Percentiles rank a stretch among this genome's conserved stretches.
Evolutionary conservation across 2,797 vertebrate genomes (phyloP).

Genomic region (Spizella passerina): DNA sequence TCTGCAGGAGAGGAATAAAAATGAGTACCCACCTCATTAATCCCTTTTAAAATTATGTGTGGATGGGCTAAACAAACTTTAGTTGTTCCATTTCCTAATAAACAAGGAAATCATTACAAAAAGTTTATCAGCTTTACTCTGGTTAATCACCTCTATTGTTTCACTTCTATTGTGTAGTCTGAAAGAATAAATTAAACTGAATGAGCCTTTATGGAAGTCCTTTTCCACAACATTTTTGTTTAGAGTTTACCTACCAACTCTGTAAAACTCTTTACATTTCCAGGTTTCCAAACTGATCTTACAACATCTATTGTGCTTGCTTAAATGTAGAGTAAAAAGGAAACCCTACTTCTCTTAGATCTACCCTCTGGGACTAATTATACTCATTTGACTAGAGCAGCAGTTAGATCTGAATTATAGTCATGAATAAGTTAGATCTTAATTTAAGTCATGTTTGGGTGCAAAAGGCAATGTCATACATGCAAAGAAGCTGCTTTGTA

Average conservation of each 20-base stretch:
- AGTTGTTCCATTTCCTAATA: constrained; percentile 56
- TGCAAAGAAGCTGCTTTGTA: constrained; percentile 74
- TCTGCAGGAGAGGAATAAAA: background rate
- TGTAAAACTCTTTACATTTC: constrained; percentile 17
- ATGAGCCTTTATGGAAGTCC: background rate
- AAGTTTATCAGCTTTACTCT: constrained; percentile 61
- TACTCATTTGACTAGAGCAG: constrained; percentile 75
- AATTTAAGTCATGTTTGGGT: constrained; percentile 82
- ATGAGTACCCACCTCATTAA: background rate
- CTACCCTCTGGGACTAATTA: constrained; percentile 81
- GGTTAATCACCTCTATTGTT: constrained; percentile 52
- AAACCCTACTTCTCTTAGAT: constrained; percentile 69
- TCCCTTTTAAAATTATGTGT: constrained; percentile 18
- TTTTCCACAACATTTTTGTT: constrained; percentile 27
- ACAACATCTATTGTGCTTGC: constrained; percentile 61
- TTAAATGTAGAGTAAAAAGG: constrained; percentile 71
- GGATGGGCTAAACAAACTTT: constrained; percentile 33
- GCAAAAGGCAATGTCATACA: constrained; percentile 79
- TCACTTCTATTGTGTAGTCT: background rate
- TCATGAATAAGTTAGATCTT: constrained; percentile 82
- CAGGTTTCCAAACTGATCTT: constrained; percentile 41
- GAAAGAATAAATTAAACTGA: constrained; percentile 44
- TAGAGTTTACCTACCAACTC: constrained; percentile 32
- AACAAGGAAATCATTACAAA: constrained; percentile 30
- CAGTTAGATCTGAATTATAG: constrained; percentile 78